Percentiles rank a stretch among this genome's conserved stretches.
Evolutionary conservation across 1,140 invertebrate species (phyloP).

Genomic region (Brachionus asplanchnoidis): DNA sequence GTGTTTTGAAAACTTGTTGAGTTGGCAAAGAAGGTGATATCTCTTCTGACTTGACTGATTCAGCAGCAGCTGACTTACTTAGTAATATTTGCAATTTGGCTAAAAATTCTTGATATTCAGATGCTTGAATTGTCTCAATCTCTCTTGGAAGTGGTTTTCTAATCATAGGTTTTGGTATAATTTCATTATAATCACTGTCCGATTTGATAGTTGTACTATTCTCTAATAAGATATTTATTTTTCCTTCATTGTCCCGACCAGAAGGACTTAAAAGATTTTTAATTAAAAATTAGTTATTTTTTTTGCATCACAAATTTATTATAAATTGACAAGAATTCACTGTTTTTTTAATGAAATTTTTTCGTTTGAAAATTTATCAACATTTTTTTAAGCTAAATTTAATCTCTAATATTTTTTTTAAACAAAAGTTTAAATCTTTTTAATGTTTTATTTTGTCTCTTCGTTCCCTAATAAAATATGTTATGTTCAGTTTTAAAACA

Average conservation of each 20-base stretch:
- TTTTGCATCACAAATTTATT: neutral
- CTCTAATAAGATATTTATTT: constrained; percentile 94
- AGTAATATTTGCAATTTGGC: constrained; percentile 15
- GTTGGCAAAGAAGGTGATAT: neutral
- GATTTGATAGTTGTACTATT: constrained; percentile 80
- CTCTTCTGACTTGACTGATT: neutral
- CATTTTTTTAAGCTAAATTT: no score
- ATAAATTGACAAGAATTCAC: no score
- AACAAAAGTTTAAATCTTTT: no score
- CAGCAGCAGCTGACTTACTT: constrained; percentile 17
- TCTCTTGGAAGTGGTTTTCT: neutral
- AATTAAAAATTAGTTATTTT: neutral
- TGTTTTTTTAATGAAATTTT: no score
- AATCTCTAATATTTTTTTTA: no score
- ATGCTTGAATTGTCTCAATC: constrained; percentile 2
- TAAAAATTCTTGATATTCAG: constrained; percentile 35
- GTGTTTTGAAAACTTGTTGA: neutral
- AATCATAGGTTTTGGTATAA: constrained; percentile 51
- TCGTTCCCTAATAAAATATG: no score
- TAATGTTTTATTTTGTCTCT: no score
- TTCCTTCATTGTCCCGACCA: constrained; percentile 98
- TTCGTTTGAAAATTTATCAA: no score
- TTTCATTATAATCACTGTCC: constrained; percentile 83
- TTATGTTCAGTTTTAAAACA: no score
- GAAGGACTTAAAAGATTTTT: constrained; percentile 69